A percentile compares a stretch with the other conserved stretches of the same genome.
Evolutionary conservation across 2,797 vertebrate genomes (phyloP).

Genomic region (Karalla daura): DNA sequence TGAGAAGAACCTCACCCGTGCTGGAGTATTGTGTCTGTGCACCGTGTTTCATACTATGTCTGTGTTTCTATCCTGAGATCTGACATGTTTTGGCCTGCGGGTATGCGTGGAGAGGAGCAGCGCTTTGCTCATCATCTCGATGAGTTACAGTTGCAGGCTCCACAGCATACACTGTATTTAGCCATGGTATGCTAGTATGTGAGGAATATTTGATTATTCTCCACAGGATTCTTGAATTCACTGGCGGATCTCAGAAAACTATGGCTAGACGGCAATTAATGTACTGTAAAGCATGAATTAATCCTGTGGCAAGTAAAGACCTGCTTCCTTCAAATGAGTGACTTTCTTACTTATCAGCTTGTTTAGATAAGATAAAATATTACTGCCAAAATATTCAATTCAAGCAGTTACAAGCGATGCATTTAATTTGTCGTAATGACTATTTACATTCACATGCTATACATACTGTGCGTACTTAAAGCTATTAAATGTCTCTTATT

Average conservation of each 20-base stretch:
- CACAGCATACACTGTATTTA: not conserved
- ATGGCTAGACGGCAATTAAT: not conserved
- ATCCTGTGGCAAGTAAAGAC: too few relatives aligned
- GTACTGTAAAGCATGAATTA: not conserved
- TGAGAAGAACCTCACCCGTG: constrained; percentile 54
- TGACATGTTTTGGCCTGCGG: not conserved
- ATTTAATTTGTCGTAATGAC: too few relatives aligned
- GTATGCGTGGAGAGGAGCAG: too few relatives aligned
- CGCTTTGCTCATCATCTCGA: not conserved
- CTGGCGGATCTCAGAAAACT: not conserved
- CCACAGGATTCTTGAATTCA: not conserved
- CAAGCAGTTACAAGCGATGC: too few relatives aligned
- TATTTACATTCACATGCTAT: too few relatives aligned
- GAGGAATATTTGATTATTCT: not conserved
- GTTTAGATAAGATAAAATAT: too few relatives aligned
- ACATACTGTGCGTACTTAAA: too few relatives aligned
- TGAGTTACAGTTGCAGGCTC: not conserved
- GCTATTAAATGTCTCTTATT: too few relatives aligned
- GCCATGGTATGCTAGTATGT: not conserved
- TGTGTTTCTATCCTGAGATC: too few relatives aligned
- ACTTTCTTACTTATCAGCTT: too few relatives aligned
- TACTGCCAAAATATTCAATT: too few relatives aligned
- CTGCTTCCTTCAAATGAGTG: too few relatives aligned
- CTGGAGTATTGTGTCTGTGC: constrained; percentile 38
- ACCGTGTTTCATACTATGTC: not conserved